These are phyloP conservation scores for Corythucha ciliata DNA, from an alignment of 2,888 invertebrate species.

Conservation along the genomic window DNA sequence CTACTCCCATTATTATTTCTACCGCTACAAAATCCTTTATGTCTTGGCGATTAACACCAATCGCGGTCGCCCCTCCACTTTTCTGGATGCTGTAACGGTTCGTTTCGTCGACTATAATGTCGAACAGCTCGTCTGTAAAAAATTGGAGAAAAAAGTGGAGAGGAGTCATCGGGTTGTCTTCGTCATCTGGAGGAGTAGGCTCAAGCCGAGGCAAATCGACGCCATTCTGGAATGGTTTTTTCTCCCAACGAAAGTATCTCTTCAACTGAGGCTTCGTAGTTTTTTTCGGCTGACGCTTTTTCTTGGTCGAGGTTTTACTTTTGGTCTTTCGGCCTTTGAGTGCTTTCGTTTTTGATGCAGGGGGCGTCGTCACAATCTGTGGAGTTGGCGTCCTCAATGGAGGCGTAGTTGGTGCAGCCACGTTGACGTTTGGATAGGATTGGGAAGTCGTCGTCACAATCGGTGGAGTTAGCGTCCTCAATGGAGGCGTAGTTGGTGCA, in stretches of 20 bases:
- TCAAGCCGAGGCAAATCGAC: neutral
- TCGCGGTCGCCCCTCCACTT: neutral
- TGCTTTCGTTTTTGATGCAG: no score
- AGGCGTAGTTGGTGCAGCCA: no score
- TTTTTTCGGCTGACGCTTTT: no score
- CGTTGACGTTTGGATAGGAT: no score
- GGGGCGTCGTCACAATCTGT: no score
- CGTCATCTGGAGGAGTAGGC: neutral
- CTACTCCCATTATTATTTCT: conserved; percentile 13
- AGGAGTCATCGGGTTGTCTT: neutral
- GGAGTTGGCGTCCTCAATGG: no score
- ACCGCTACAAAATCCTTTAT: conserved; percentile 6
- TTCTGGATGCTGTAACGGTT: conserved; percentile 5
- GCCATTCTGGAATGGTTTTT: neutral
- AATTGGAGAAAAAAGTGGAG: conserved; percentile 9
- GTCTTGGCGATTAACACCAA: neutral
- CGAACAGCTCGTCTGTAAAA: conserved; percentile 13
- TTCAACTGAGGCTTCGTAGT: neutral
- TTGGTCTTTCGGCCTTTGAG: no score
- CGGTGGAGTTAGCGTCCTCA: no score
- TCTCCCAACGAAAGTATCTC: conserved; percentile 6
- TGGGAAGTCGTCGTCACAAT: no score
- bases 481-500: no score
- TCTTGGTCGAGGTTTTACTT: no score
- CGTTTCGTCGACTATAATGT: conserved; percentile 9